These are phyloP conservation scores for Trichogramma dendrolimi DNA, from an alignment of 2,888 invertebrate species.

Conservation along the genomic window DNA sequence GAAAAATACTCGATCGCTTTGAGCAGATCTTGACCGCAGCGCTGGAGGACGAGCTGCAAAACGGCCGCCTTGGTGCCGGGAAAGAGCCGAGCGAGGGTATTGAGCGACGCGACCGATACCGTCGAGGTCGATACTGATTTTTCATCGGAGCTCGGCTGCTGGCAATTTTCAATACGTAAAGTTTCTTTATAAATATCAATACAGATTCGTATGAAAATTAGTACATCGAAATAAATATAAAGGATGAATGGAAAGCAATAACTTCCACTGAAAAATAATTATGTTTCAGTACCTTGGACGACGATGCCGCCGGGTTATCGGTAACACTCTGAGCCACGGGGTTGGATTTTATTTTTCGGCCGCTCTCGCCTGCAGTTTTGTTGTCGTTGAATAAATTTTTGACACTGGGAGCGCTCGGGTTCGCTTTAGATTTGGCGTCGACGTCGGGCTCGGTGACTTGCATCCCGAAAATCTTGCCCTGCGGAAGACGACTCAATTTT, in stretches of 20 bases:
- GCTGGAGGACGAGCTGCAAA: constrained; percentile 82
- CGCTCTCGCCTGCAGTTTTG: not conserved
- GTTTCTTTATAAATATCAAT: not conserved
- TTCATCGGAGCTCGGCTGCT: not conserved
- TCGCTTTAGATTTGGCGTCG: constrained; percentile 8
- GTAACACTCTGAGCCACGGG: not conserved
- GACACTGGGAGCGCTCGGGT: not conserved
- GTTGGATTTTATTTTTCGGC: constrained; percentile 1
- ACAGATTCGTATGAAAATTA: not conserved
- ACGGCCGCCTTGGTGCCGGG: constrained; percentile 86
- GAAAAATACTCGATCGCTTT: constrained; percentile 84
- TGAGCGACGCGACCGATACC: constrained; percentile 71
- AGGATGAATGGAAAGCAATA: not conserved
- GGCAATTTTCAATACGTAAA: no score
- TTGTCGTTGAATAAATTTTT: constrained; percentile 10
- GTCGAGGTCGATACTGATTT: constrained; percentile 26
- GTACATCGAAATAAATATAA: not conserved
- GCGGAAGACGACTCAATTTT: constrained; percentile 69
- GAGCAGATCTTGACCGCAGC: constrained; percentile 87
- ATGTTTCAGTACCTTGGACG: not conserved
- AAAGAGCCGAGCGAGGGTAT: constrained; percentile 83
- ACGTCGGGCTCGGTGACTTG: constrained; percentile 73
- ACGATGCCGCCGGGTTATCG: not conserved
- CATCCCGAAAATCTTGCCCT: constrained; percentile 88
- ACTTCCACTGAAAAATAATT: not conserved